Evolutionary conservation across 1,140 invertebrate species (phyloP).

Genomic region (Campodea augens): DNA sequence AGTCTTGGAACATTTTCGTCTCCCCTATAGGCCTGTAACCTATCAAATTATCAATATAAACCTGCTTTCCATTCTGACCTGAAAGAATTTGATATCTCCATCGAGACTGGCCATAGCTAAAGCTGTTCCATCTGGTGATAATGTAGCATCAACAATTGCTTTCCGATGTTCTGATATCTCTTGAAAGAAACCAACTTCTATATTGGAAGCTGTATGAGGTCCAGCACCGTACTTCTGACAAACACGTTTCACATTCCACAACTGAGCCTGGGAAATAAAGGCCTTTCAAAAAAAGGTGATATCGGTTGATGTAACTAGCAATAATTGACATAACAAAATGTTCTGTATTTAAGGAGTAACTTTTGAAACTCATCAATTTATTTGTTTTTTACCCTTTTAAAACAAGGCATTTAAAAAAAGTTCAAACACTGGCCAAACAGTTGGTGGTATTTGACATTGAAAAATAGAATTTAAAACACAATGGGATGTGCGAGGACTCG

Average conservation of each 20-base stretch:
- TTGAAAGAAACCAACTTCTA: conserved; percentile 36
- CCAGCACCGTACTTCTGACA: conserved; percentile 28
- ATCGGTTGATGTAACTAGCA: too few species aligned
- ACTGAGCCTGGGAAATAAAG: conserved; percentile 31
- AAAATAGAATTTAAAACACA: too few species aligned
- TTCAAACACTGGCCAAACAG: too few species aligned
- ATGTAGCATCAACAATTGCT: conserved; percentile 64
- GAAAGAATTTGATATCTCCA: conserved; percentile 80
- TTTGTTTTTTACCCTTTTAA: too few species aligned
- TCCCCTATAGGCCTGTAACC: not conserved
- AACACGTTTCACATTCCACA: conserved; percentile 38
- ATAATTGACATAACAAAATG: too few species aligned
- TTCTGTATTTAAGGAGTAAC: too few species aligned
- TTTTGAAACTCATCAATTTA: too few species aligned
- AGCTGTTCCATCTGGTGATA: conserved; percentile 83
- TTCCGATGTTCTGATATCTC: conserved; percentile 44
- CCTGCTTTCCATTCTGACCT: conserved; percentile 22
- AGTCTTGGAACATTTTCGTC: not conserved
- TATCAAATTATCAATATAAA: not conserved
- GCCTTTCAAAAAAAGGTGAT: too few species aligned
- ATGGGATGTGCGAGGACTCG: too few species aligned
- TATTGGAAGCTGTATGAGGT: conserved; percentile 25
- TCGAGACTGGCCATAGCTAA: conserved; percentile 70
- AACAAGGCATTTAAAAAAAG: too few species aligned
- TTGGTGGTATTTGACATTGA: too few species aligned